These are phyloP conservation scores for Montipora capitata DNA, from an alignment of 92 coral and sea anemone species.

Conservation along the genomic window DNA sequence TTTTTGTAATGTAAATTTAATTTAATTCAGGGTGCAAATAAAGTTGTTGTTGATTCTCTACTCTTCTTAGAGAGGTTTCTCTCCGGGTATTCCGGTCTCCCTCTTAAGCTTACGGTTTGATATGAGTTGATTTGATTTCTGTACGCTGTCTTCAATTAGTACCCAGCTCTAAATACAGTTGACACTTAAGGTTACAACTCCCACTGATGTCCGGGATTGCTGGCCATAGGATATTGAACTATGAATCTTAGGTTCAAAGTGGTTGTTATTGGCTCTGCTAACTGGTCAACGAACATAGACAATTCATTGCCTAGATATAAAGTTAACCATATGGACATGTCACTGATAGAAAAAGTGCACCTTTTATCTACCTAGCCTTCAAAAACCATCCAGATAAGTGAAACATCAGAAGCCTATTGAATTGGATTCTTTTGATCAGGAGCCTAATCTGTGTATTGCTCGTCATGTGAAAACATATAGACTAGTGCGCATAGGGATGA, in stretches of 20 bases:
- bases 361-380: constrained; percentile 47
- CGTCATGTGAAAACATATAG: neutral
- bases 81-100: too few relatives aligned
- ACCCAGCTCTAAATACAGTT: too few relatives aligned
- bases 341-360: too few relatives aligned
- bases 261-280: constrained; percentile 56
- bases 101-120: too few relatives aligned
- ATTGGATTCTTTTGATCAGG: neutral
- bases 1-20: too few relatives aligned
- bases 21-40: too few relatives aligned
- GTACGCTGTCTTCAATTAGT: too few relatives aligned
- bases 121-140: too few relatives aligned
- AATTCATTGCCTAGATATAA: constrained; percentile 35
- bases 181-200: too few relatives aligned
- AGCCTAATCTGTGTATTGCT: neutral
- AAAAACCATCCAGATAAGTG: constrained; percentile 62
- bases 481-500: neutral
- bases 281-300: constrained; percentile 61
- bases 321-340: constrained; percentile 23
- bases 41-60: too few relatives aligned
- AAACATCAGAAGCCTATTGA: constrained; percentile 29
- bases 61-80: too few relatives aligned
- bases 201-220: too few relatives aligned
- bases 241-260: constrained; percentile 41
- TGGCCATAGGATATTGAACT: constrained; percentile 1